Evolutionary conservation across 1,140 invertebrate species (phyloP), one percentile per base, ranked within the genome.

Genomic region (Chironomus striatipennis): DNA sequence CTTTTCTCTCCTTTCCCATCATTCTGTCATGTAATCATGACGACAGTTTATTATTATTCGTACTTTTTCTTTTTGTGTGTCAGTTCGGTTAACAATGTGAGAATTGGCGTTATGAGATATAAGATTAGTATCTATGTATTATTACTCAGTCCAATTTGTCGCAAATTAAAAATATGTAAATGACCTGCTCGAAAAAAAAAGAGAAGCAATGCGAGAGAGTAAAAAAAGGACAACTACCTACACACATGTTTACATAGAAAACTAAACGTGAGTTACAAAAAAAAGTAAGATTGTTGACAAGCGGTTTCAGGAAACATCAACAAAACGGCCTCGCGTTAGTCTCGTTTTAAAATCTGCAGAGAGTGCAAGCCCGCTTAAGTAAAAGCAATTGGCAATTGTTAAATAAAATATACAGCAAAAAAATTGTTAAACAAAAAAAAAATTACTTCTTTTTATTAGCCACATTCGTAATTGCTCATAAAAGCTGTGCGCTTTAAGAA

Each of bases 191-290:
- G 2, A n/a, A n/a, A n/a, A 34, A 34, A 34, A 2, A 5, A 34
- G 24, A 34, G 24, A 34, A n/a, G n/a, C n/a, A n/a, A n/a, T n/a
- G n/a, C n/a, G 24, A 34, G 24, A 34, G 24, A 34, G 24, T 57
- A 15, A 57, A 57, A n/a, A 57, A 57, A 57, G 47, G 47, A 57
- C 47, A 57, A n/a, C 47, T 57, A 57, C 47, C 47, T 57, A 57
- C 47, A 57, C 12, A 57, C 47, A 12, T n/a, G n/a, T 57, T n/a
- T n/a, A 57, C 5, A 34, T 34, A 34, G 24, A 34, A 34, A 34
- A 1, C 5, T 2, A 34, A 34, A 34, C 24, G 24, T 34, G 24
- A 34, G 24, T 2, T 5, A 34, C 24, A 34, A 34, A n/a, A n/a
- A n/a, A 43, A 43, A 43, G 8, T 15, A 47, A 57, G 47, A 12